A percentile compares a stretch with the other conserved stretches of the same genome.
phyloP scores from a whole-genome alignment of 2,797 vertebrate genomes.

The Passerculus sandwichensis region DNA sequence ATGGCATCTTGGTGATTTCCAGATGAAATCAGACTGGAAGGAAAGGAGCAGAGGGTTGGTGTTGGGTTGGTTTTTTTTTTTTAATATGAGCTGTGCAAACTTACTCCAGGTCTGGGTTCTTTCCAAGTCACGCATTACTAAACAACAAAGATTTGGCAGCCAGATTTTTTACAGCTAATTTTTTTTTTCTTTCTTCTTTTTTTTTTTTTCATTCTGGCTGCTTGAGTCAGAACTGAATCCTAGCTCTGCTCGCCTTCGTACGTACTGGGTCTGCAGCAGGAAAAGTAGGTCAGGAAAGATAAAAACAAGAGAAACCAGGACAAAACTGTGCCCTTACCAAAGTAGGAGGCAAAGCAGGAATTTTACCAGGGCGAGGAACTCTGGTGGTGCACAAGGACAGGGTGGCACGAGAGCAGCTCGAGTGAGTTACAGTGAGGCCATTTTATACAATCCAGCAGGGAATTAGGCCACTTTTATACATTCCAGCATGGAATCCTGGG shows the following conservation, averaged over 20 bases:
- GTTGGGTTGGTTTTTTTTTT: not conserved
- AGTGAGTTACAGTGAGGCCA: not conserved
- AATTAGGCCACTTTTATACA: not conserved
- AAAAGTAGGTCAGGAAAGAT: slow-evolving; percentile 59
- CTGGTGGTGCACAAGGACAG: not conserved
- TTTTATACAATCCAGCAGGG: not conserved
- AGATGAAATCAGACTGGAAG: slow-evolving; percentile 25
- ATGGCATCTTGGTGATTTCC: slow-evolving; percentile 42
- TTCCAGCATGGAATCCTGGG: not conserved
- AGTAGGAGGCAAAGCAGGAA: not conserved
- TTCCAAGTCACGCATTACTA: slow-evolving; percentile 55
- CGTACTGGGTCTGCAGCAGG: not conserved
- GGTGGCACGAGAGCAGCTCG: fast-evolving
- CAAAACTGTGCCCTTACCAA: not conserved
- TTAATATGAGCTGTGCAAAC: not conserved
- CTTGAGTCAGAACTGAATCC: slow-evolving; percentile 52
- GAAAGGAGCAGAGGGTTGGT: not conserved
- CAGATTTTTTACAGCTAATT: slow-evolving; percentile 63
- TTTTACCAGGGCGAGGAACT: not conserved
- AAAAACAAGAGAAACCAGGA: not conserved
- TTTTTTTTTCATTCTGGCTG: not conserved
- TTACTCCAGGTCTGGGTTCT: slow-evolving; percentile 24
- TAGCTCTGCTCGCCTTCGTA: not conserved
- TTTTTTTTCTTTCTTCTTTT: slow-evolving; percentile 13
- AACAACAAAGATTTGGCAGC: slow-evolving; percentile 65